A percentile compares a stretch with the other conserved stretches of the same genome.
Evolutionary conservation across 2,797 vertebrate species (phyloP).

Genomic region (Pseudomugil tenellus): DNA sequence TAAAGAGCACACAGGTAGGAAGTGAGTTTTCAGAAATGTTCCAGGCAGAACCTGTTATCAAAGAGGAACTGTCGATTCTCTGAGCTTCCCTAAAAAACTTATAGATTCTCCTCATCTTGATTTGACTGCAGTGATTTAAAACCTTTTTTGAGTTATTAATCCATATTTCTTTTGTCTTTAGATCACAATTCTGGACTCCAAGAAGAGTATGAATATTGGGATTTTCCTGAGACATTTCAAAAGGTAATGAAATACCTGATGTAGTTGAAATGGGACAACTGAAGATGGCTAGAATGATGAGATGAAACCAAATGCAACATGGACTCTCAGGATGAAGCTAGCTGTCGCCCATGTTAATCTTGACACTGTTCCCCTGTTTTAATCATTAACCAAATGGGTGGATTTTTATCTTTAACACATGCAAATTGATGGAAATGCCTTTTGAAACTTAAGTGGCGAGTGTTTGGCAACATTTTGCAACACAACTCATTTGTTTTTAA

Average conservation of each 20-base stretch:
- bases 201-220: slow-evolving; percentile 87
- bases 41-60: not conserved
- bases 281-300: not conserved
- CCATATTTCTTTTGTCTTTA: slow-evolving; percentile 45
- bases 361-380: slow-evolving; percentile 16
- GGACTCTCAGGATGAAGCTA: not conserved
- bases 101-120: not conserved
- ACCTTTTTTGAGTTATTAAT: not conserved
- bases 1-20: slow-evolving; percentile 35
- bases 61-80: slow-evolving; percentile 41
- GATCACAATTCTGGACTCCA: slow-evolving; percentile 85
- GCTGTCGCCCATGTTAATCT: not conserved
- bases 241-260: slow-evolving; percentile 71
- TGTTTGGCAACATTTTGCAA: not conserved
- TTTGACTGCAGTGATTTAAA: not conserved
- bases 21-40: slow-evolving; percentile 39
- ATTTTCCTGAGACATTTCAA: slow-evolving; percentile 89
- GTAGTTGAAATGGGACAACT: not conserved
- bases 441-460: slow-evolving; percentile 3
- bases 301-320: not conserved
- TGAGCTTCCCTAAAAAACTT: slow-evolving; percentile 31
- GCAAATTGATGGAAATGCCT: slow-evolving; percentile 59
- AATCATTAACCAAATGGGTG: slow-evolving; percentile 15
- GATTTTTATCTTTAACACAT: slow-evolving; percentile 46
- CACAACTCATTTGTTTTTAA: not conserved